These are phyloP conservation scores for Zoanthus sociatus DNA, from an alignment of 92 coral and sea anemone genomes.

Conservation along the genomic window DNA sequence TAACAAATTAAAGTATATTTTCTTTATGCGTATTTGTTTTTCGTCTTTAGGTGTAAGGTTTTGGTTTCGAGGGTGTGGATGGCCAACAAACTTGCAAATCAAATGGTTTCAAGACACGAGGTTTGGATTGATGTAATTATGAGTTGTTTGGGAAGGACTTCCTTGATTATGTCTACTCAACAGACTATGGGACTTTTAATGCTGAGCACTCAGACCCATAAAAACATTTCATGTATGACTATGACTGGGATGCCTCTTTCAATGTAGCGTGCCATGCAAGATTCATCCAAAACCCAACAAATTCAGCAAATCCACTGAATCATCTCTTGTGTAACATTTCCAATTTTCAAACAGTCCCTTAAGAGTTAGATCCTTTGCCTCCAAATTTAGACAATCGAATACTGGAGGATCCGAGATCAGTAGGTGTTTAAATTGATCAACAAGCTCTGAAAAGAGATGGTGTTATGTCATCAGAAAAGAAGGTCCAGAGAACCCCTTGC, in stretches of 20 bases:
- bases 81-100: conserved; percentile 43
- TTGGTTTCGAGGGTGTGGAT: conserved; percentile 64
- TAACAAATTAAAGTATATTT: neutral
- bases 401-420: too few species aligned
- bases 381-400: neutral
- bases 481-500: too few species aligned
- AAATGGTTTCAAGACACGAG: conserved; percentile 28
- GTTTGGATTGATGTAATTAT: conserved; percentile 47
- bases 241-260: conserved; percentile 51
- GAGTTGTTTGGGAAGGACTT: conserved; percentile 52
- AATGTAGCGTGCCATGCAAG: neutral
- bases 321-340: neutral
- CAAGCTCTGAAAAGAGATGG: too few species aligned
- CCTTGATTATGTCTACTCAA: conserved; percentile 30
- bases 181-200: conserved; percentile 44
- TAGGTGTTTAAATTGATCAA: too few species aligned
- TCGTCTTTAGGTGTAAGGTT: neutral
- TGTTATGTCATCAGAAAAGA: too few species aligned
- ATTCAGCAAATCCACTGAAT: neutral
- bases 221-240: conserved; percentile 41
- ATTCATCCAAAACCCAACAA: neutral
- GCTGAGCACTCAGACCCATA: conserved; percentile 47
- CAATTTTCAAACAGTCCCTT: neutral
- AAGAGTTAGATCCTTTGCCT: neutral
- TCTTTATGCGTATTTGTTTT: neutral